Evolutionary conservation across 1,140 invertebrate species (phyloP), one percentile per base, ranked within the genome.

Genomic region (Scaptomyza montana): DNA sequence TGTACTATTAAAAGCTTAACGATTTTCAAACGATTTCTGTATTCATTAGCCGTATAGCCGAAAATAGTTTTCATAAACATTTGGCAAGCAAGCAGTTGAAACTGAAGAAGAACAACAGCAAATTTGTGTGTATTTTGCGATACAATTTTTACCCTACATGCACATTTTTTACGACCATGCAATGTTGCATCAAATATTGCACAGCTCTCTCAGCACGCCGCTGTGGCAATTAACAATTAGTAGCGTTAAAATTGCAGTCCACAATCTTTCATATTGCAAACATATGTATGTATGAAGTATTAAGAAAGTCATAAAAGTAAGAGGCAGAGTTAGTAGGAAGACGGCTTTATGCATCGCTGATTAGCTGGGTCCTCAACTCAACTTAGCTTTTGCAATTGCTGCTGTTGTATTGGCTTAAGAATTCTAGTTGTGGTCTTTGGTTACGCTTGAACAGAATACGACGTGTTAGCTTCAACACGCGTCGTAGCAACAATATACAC

Each of bases 201-300:
- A 43, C 16, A 6, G 16, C 10, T 5, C 16, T 1, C 12, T 7
- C n/a, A 4, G 21, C 21, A 25, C 21, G 21, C 21, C 21, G 21
- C 21, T 57, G 41, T 28, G 55, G 53, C 63, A 66, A 66, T 66
- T 66, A 59, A 66, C 25, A 46, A 45, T 57, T 57, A 30, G 41
- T 25, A 57, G 55, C n/a, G 55, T 41, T 21, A n/a, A 21, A 46
- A 57, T 45, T 56, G 33, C 33, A 36, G 2, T 2, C 39, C 41
- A 46, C 7, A 10, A 47, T 33, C 30, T 33, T 33, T 5, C 30
- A 33, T 33, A 33, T 33, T 5, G 30, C 16, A 10, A 3, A 16
- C 54, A 67, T 53, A 41, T 67, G 41, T 25, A 47, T 62, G 65
- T 46, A 36, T 60, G 36, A 13, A 25, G 21, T 25, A 39, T 60